These are phyloP conservation scores for Triplophysa tibetana DNA, from an alignment of 2,113 vertebrate species.

Conservation along the genomic window DNA sequence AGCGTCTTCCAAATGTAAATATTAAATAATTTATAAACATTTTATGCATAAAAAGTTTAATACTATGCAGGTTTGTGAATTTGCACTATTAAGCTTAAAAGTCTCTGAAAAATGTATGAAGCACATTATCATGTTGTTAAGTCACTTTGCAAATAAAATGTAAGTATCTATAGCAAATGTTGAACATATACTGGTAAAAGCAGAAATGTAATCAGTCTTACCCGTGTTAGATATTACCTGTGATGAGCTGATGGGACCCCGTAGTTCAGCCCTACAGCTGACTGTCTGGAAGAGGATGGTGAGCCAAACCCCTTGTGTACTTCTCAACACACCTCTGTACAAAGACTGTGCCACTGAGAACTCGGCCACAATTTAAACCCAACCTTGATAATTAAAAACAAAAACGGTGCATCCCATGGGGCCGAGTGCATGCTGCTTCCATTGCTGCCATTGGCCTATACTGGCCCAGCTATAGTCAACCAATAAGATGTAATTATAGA, in stretches of 20 bases:
- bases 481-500: slow-evolving; percentile 70
- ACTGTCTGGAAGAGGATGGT: slow-evolving; percentile 35
- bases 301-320: slow-evolving; percentile 45
- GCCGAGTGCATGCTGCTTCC: slow-evolving; percentile 48
- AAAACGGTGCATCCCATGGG: slow-evolving; percentile 59
- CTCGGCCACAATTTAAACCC: slow-evolving; percentile 68
- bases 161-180: neutral
- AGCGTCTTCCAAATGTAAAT: no score
- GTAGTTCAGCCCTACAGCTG: slow-evolving; percentile 30
- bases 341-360: slow-evolving; percentile 56
- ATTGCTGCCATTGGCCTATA: slow-evolving; percentile 63
- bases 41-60: no score
- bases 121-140: no score
- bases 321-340: slow-evolving; percentile 33
- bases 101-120: no score
- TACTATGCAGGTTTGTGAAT: no score
- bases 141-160: no score
- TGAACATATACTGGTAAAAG: neutral
- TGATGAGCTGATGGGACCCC: slow-evolving; percentile 17
- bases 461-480: slow-evolving; percentile 34
- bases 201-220: slow-evolving; percentile 26
- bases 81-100: no score
- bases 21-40: no score
- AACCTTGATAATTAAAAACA: slow-evolving; percentile 59
- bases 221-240: slow-evolving; percentile 34